A percentile compares a stretch with the other conserved stretches of the same genome.
These are phyloP conservation scores for Sula dactylatra DNA, from an alignment of 2,113 vertebrate species.

Conservation along the genomic window DNA sequence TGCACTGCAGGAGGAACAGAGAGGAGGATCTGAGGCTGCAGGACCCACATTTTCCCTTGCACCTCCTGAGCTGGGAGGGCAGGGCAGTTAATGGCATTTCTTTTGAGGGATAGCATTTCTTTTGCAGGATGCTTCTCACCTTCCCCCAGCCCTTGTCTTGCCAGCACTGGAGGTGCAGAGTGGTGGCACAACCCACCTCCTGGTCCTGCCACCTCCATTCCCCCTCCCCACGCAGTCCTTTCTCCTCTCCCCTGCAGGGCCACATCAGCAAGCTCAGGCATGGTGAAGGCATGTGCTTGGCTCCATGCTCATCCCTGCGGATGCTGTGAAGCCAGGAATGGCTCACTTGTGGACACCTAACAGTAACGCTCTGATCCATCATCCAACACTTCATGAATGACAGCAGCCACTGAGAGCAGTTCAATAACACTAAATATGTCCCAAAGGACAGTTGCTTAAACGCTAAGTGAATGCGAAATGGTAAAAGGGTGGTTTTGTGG, in stretches of 20 bases:
- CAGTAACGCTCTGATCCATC: neutral
- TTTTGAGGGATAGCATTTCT: neutral
- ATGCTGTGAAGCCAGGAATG: neutral
- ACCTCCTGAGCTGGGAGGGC: neutral
- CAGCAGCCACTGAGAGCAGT: neutral
- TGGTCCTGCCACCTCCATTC: neutral
- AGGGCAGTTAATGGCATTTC: neutral
- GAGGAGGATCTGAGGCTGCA: neutral
- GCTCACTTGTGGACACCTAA: neutral
- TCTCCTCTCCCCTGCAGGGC: neutral
- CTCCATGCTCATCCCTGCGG: neutral
- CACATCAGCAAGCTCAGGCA: rapidly evolving
- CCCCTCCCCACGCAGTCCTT: neutral
- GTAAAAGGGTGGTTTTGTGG: neutral
- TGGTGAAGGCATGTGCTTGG: neutral
- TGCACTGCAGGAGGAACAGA: neutral
- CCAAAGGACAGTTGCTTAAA: neutral
- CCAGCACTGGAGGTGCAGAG: neutral
- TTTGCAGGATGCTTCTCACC: neutral
- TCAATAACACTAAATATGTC: neutral
- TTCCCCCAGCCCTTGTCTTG: neutral
- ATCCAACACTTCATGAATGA: neutral
- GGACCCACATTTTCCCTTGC: neutral
- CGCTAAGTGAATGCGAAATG: neutral
- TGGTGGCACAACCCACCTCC: neutral